Conservation (phyloP, 1,140 invertebrate species). For the Grapholita molesta region DNA sequence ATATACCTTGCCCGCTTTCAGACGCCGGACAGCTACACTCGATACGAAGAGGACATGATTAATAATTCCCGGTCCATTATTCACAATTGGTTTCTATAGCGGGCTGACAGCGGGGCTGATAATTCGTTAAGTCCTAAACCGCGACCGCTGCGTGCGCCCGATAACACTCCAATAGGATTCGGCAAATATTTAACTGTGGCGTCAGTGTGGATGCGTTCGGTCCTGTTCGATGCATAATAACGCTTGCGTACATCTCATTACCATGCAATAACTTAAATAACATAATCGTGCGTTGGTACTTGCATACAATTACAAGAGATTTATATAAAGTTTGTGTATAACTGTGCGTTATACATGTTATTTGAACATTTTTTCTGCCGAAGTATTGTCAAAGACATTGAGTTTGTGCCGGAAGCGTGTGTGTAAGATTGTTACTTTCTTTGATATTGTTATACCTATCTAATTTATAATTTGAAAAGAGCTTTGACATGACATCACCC, state of each 20-base stretch:
- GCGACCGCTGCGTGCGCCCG: conserved; percentile 49
- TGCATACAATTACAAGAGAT: no score
- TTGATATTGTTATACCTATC: no score
- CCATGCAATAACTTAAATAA: not conserved
- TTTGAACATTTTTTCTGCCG: no score
- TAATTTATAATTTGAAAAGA: no score
- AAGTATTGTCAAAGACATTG: no score
- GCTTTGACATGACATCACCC: no score
- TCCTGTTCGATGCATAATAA: conserved; percentile 4
- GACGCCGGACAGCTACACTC: conserved; percentile 1
- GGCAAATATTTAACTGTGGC: conserved; percentile 27
- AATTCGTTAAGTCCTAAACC: conserved; percentile 62
- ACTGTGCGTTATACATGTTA: no score
- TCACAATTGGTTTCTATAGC: conserved; percentile 56
- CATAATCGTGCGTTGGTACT: not conserved
- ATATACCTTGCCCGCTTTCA: conserved; percentile 14
- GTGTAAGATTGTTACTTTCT: no score
- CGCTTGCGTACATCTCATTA: not conserved
- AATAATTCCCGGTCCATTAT: conserved; percentile 61
- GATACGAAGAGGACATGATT: conserved; percentile 28
- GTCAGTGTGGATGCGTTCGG: not conserved
- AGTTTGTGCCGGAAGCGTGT: no score
- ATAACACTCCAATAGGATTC: conserved; percentile 54
- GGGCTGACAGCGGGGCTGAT: conserved; percentile 48
- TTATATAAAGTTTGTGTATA: no score